Percentiles rank a stretch among this genome's conserved stretches.
These are phyloP conservation scores for Crax fasciolata DNA, from an alignment of 2,797 vertebrate species.

Conservation along the genomic window DNA sequence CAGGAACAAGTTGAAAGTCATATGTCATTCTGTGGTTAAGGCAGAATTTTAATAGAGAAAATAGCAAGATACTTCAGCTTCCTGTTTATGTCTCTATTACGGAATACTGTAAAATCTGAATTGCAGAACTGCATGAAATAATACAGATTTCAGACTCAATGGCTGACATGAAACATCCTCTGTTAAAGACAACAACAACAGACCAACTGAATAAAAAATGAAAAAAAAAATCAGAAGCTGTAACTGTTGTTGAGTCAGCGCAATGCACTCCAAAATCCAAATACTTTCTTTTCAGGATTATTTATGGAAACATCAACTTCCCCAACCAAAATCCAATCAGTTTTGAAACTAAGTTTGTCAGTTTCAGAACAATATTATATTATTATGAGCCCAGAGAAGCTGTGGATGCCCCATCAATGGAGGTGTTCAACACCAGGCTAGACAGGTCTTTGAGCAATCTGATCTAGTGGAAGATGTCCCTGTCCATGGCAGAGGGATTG, in stretches of 20 bases:
- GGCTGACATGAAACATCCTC: background rate
- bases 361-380: background rate
- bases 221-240: background rate
- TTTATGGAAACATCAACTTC: background rate
- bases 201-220: background rate
- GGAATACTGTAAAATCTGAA: background rate
- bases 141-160: fast-evolving
- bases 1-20: background rate
- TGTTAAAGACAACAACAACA: background rate
- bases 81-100: background rate
- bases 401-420: too few relatives aligned
- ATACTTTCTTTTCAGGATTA: background rate
- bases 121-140: background rate
- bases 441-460: too few relatives aligned
- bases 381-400: too few relatives aligned
- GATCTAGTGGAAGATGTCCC: too few relatives aligned
- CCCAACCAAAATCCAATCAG: background rate
- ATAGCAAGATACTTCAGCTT: background rate
- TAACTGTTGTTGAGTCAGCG: background rate
- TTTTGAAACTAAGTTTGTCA: background rate
- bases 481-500: too few relatives aligned
- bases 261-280: background rate
- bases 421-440: too few relatives aligned
- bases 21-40: background rate
- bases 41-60: background rate